A percentile compares a stretch with the other conserved stretches of the same genome.
Evolutionary conservation across 2,113 vertebrate species (phyloP).

Genomic region (Nothoprocta pentlandii): DNA sequence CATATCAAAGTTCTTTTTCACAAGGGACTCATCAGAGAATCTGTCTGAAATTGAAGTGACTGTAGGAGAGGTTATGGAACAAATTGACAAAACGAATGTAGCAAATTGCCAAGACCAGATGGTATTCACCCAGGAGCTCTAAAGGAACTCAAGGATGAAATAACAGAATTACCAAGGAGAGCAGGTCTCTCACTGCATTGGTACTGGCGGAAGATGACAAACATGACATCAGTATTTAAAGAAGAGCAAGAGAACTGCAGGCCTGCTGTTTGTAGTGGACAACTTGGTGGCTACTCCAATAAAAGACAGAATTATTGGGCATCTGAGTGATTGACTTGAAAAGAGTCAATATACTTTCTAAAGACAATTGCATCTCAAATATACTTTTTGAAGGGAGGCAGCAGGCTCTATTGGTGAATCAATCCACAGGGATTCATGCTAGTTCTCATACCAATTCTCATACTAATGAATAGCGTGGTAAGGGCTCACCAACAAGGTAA

Average conservation of each 20-base stretch:
- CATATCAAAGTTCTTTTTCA: neutral
- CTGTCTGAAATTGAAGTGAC: neutral
- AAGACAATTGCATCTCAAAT: neutral
- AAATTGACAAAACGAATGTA: constrained; percentile 36
- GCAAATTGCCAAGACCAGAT: constrained; percentile 52
- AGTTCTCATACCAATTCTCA: neutral
- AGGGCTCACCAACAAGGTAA: neutral
- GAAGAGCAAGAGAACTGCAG: neutral
- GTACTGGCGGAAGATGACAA: neutral
- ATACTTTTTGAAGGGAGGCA: neutral
- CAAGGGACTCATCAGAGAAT: neutral
- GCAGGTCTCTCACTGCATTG: neutral
- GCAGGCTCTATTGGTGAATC: neutral
- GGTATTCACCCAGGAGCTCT: constrained; percentile 45
- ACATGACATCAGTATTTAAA: neutral
- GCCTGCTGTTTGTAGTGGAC: neutral
- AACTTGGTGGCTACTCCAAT: neutral
- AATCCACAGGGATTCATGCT: neutral
- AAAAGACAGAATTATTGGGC: neutral
- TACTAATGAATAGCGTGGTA: neutral
- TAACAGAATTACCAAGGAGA: constrained; percentile 7
- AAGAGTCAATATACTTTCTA: neutral
- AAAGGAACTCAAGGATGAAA: constrained; percentile 47
- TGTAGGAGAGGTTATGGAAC: constrained; percentile 17
- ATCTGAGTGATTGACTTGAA: neutral